Conservation (phyloP, 1,140 invertebrate species). For the Asobara japonica region DNA sequence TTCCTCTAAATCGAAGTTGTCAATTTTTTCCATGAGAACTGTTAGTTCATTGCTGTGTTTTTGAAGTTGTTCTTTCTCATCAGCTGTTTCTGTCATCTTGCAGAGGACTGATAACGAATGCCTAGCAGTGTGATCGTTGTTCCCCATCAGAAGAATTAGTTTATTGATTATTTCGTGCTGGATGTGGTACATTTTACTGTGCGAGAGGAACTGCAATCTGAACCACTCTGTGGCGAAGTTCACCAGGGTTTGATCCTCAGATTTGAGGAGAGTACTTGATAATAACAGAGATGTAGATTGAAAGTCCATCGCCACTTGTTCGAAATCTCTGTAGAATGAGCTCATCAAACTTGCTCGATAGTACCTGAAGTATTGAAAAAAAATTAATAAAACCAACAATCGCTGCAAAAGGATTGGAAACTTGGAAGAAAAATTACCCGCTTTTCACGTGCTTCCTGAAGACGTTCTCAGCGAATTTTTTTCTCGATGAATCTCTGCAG, state of each 20-base stretch:
- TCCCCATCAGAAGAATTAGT: constrained; percentile 56
- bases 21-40: constrained; percentile 70
- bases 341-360: constrained; percentile 50
- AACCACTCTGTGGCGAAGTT: constrained; percentile 61
- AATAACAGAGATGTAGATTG: constrained; percentile 50
- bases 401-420: too few relatives aligned
- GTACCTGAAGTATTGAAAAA: too few relatives aligned
- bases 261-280: constrained; percentile 54
- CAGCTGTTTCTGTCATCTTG: constrained; percentile 50
- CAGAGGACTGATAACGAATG: constrained; percentile 53
- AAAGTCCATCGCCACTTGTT: constrained; percentile 54
- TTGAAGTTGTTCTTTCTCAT: constrained; percentile 53
- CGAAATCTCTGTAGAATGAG: constrained; percentile 47
- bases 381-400: too few relatives aligned
- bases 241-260: constrained; percentile 47
- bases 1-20: constrained; percentile 69
- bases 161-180: constrained; percentile 58
- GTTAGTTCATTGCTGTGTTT: constrained; percentile 60
- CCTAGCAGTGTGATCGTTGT: constrained; percentile 56
- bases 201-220: constrained; percentile 52
- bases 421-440: too few relatives aligned
- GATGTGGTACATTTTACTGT: constrained; percentile 48
- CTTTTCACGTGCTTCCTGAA: constrained; percentile 54
- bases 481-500: constrained; percentile 39
- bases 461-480: constrained; percentile 49